Percentiles rank a stretch among this genome's conserved stretches.
phyloP scores from a whole-genome alignment of 1,140 invertebrate species.

The Stegodyphus mimosarum region DNA sequence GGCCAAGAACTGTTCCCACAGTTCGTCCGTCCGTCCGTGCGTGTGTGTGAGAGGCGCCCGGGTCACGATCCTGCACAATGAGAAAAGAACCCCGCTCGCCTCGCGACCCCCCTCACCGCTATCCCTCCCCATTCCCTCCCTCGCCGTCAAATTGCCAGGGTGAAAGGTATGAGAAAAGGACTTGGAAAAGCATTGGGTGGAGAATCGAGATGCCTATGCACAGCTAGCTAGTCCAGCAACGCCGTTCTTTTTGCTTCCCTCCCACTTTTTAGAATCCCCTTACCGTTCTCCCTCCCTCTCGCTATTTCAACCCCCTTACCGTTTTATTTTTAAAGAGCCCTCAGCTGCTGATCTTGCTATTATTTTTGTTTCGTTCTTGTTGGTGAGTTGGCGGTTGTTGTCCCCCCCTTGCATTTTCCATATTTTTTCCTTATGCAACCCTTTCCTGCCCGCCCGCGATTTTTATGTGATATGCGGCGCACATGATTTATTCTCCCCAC shows the following conservation, averaged over 20 bases:
- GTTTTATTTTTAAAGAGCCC: slow-evolving; percentile 20
- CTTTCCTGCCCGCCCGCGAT: background rate
- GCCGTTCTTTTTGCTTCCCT: slow-evolving; percentile 28
- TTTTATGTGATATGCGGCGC: background rate
- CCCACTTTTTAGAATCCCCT: background rate
- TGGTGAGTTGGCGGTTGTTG: background rate
- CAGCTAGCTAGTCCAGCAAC: slow-evolving; percentile 10
- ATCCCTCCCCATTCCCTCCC: background rate
- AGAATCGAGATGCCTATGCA: slow-evolving; percentile 23
- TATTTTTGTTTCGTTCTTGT: slow-evolving; percentile 17
- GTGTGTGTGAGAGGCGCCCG: slow-evolving; percentile 16
- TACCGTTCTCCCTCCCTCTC: slow-evolving; percentile 5
- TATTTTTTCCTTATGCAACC: background rate
- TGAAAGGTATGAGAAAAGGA: slow-evolving; percentile 42
- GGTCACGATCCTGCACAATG: slow-evolving; percentile 46
- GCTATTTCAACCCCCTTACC: background rate
- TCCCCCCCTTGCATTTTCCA: background rate
- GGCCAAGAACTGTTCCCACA: slow-evolving; percentile 47
- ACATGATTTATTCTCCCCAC: too few species aligned
- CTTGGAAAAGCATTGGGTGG: slow-evolving; percentile 2
- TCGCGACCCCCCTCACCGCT: background rate
- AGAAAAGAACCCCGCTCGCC: background rate
- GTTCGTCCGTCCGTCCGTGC: slow-evolving; percentile 28
- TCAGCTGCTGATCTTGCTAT: background rate
- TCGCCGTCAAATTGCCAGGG: slow-evolving; percentile 36